Conservation (phyloP, 1,140 invertebrate species). For the Drosophila tani region DNA sequence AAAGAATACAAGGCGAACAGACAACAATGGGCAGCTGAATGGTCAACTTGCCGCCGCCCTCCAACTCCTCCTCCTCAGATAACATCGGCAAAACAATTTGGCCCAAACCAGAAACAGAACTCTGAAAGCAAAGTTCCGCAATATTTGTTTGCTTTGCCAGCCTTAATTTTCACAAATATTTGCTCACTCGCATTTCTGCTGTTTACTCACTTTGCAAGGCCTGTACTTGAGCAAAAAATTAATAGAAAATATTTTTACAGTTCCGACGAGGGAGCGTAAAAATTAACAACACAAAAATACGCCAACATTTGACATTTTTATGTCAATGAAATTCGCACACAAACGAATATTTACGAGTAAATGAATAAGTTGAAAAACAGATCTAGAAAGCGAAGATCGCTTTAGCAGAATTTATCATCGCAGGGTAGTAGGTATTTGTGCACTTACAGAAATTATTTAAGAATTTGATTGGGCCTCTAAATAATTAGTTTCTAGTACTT, state of each 20-base stretch:
- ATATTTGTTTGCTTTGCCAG: conserved; percentile 58
- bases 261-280: conserved; percentile 14
- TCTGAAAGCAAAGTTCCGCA: conserved; percentile 52
- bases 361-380: conserved; percentile 9
- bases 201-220: conserved; percentile 17
- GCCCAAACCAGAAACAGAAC: conserved; percentile 26
- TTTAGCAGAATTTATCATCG: conserved; percentile 56
- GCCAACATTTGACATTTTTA: conserved; percentile 74
- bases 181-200: conserved; percentile 30
- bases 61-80: conserved; percentile 27
- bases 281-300: conserved; percentile 22
- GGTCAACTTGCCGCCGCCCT: conserved; percentile 23
- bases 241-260: conserved; percentile 65
- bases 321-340: conserved; percentile 73
- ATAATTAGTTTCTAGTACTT: neutral
- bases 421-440: conserved; percentile 1
- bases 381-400: conserved; percentile 29
- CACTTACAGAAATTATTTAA: neutral
- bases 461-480: neutral
- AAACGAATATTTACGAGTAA: conserved; percentile 28
- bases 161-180: conserved; percentile 77
- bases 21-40: conserved; percentile 50
- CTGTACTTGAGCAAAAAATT: conserved; percentile 63
- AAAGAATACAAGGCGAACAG: conserved; percentile 6
- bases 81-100: conserved; percentile 40